Base-by-base conservation (phyloP, 2,797 vertebrate genomes). In the Cyclopterus lumpus region DNA sequence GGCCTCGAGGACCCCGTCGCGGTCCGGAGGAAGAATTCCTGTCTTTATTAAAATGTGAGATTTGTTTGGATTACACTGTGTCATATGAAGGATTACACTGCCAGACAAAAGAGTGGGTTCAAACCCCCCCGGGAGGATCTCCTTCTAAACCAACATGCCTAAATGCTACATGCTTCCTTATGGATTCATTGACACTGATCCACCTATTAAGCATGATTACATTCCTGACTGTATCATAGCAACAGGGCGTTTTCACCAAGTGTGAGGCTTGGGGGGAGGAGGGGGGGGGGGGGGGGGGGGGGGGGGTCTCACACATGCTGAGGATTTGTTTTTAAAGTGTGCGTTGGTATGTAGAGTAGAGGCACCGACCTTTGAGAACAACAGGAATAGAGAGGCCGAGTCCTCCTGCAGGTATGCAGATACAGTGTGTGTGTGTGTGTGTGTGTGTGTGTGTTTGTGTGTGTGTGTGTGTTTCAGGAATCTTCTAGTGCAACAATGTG, bases 31-130 rank as follows among this genome's bases (percentile, higher is more conserved):
- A 73, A 72, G 81, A 86, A 93, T 91, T 91, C 86, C 89, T 84
- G 81, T 81, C 86, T 92, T 93, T 89, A 92, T 92, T 92, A 92
- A 91, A 92, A 88, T 68, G 66, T 80, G 71, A 89, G 78, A 88
- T 90, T 87, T 85, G 79, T 88, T 88, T 88, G 79, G 78, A 80
- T 80, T 71, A 78, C 63, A 54, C 73, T 64, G 54, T 83, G 82
- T 89, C 76, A 75, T 89, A 82, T 81, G 67, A 86, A 80, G 85
- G 88, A 90, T 92, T 88, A 85, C 18, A 12, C 49, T 51, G 57
- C 79, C 70, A 88, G 81, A 87, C 79, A 75, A 76, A 79, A 64
- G 61, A 83, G 77, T 61, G 79, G 62, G 59, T 86, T 77, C 69
- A 75, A 88, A 76, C 62, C 68, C 77, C 77, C 60, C 49, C 54